Percentiles rank a stretch among this genome's conserved stretches.
These are phyloP conservation scores for Peromyscus eremicus DNA, from an alignment of 2,797 vertebrate genomes.

Conservation along the genomic window DNA sequence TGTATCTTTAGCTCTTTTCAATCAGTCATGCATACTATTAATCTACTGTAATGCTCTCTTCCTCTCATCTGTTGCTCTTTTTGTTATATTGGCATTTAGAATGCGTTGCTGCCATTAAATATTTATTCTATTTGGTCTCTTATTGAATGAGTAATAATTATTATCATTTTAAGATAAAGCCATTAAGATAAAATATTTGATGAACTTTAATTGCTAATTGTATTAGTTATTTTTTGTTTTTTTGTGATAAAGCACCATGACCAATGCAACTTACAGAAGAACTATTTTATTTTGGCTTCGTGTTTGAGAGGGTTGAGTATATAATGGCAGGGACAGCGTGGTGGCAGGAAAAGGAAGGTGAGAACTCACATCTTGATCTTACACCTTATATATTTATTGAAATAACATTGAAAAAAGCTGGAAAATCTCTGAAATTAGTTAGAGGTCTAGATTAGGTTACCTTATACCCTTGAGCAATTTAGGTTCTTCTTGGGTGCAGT, in stretches of 20 bases:
- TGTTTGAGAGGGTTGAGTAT: neutral
- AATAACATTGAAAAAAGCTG: neutral
- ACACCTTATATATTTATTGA: neutral
- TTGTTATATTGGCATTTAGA: conserved; percentile 50
- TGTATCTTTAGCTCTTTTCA: neutral
- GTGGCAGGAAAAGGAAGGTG: neutral
- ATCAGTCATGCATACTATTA: neutral
- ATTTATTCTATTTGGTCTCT: conserved; percentile 53
- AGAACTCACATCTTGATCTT: neutral
- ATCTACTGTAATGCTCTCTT: neutral
- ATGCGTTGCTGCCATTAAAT: conserved; percentile 39
- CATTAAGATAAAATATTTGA: conserved; percentile 72
- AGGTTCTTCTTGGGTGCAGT: neutral
- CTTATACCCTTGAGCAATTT: neutral
- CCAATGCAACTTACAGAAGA: neutral
- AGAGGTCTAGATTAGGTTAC: neutral
- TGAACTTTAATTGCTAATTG: conserved; percentile 63
- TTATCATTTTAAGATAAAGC: conserved; percentile 68
- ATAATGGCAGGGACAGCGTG: neutral
- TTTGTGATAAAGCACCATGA: neutral
- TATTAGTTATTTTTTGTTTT: neutral
- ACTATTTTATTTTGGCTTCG: neutral
- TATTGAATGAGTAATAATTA: conserved; percentile 63
- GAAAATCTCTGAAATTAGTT: neutral
- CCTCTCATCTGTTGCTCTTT: neutral